Evolutionary conservation across 2,888 invertebrate species (phyloP), one percentile per base, ranked within the genome.

Genomic region (Hedya salicella): DNA sequence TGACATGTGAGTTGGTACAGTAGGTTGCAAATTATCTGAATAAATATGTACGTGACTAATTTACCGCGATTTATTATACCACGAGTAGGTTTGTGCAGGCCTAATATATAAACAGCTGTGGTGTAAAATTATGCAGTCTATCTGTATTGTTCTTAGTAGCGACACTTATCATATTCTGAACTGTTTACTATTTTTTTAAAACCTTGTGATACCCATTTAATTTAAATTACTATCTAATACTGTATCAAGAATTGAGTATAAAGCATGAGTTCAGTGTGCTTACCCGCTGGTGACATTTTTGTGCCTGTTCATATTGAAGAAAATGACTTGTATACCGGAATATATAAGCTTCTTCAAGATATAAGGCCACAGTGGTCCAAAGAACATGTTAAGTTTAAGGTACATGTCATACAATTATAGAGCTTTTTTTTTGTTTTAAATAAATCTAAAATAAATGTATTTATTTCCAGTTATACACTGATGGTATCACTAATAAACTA

Each of bases 401-500:
- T 66, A 54, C 1, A 21, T 17, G 69, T 83, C 91, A 11, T 95
- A 66, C 85, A 92, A 72, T 94, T 94, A 80, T 95, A 95, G 94
- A 95, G 95, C 16, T 32, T 19, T 14, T 60, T 60, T 17, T 17
- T 32, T 14, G 42, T 54, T 32, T 46, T 16, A 9, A 40, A 6
- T 11, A 1, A 17, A 17, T 52, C 44, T 13, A 16, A 42, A 44
- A 30, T n/a, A n/a, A n/a, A n/a, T n/a, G n/a, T 62, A 60, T 50
- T 53, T 16, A 65, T 52, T 78, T 81, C 68, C 89, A 98, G 98
- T 89, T 95, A 80, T 98, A 98, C 87, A 98, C 97, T 70, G 97
- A 98, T 93, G 98, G 98, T 49, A 97, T 98, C 70, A 98, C 98
- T 53, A 98, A 98, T 90, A 97, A 97, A 87, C 93, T 99, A 75